Evolutionary conservation across 2,113 vertebrate genomes (phyloP), one percentile per base, ranked within the genome.

Genomic region (Sebastes schlegelii): DNA sequence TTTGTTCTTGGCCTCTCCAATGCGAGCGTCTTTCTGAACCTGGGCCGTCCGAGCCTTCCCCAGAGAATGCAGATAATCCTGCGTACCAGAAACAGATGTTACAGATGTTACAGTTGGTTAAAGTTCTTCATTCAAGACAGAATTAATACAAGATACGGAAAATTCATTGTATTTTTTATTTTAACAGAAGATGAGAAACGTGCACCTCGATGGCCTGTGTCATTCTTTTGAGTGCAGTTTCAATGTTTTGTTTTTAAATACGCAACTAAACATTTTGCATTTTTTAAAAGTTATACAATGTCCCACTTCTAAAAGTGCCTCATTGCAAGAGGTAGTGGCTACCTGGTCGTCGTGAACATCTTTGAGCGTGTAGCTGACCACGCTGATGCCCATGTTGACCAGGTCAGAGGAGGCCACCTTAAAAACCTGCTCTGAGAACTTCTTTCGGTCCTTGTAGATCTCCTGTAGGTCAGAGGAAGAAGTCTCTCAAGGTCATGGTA

Each of bases 361-460:
- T 91, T 98, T 98, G 51, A 99, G 94, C 0, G 97, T 98, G 91
- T 98, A 99, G 95, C 97, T 98, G 90, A 98, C 97, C 87, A 98
- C 97, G 0, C 97, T 97, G 91, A 98, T 98, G 16, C 98, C 98
- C 98, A 98, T 99, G 94, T 98, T 98, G 74, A 99, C 96, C 64
- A 98, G 95, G 88, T 98, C 97, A 0, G 98, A 98, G 0, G 98
- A 98, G 0, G 98, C 97, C 86, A 98, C 98, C 67, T 97, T 96
- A 80, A 98, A 99, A 16, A 98, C 97, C 81, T 98, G 95, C 85
- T 98, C 97, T 0, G 97, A 98, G 90, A 99, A 99, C 93, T 98
- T 99, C 94, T 98, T 96, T 0, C 97, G 91, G 92, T 99, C 98
- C 88, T 98, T 98, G 92, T 99, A 98, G 93, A 98, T 98, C 88